Percentiles rank a stretch among this genome's conserved stretches.
phyloP scores from a whole-genome alignment of 2,797 vertebrate genomes.

The Carduelis carduelis region DNA sequence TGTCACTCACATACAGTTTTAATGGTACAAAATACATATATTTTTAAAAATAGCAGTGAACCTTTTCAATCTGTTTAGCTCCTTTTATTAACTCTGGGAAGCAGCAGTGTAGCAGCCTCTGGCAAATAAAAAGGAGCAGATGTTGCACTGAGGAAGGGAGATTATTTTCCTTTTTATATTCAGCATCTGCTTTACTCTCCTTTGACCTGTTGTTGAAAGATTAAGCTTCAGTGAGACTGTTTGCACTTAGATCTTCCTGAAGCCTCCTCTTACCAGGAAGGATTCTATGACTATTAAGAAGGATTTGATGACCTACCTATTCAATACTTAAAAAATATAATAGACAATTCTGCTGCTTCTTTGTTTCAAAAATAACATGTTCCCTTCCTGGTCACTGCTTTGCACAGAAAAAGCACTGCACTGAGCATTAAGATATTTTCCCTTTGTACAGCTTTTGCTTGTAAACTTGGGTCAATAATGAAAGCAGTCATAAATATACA shows the following conservation, averaged over 20 bases:
- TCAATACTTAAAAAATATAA: not conserved
- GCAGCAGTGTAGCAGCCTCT: not conserved
- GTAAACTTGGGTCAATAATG: not conserved
- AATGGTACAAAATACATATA: not conserved
- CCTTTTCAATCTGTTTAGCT: not conserved
- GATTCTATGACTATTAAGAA: not conserved
- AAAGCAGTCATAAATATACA: not conserved
- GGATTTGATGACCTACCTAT: not conserved
- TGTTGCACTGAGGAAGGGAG: not conserved
- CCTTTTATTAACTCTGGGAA: not conserved
- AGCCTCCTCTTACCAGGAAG: not conserved
- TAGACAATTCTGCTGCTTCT: not conserved
- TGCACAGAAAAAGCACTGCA: not conserved
- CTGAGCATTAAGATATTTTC: not conserved
- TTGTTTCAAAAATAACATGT: not conserved
- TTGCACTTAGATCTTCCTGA: slow-evolving; percentile 17
- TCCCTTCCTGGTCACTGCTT: not conserved
- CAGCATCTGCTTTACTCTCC: slow-evolving; percentile 23
- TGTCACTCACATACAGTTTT: not conserved
- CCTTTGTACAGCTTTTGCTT: not conserved
- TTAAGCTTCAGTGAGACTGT: not conserved
- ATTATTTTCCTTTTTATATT: slow-evolving; percentile 9
- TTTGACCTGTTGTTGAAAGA: slow-evolving; percentile 14
- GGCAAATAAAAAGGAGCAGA: not conserved
- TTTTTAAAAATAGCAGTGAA: not conserved